These are phyloP conservation scores for Norana najaformis DNA, from an alignment of 2,888 invertebrate species.

Conservation along the genomic window DNA sequence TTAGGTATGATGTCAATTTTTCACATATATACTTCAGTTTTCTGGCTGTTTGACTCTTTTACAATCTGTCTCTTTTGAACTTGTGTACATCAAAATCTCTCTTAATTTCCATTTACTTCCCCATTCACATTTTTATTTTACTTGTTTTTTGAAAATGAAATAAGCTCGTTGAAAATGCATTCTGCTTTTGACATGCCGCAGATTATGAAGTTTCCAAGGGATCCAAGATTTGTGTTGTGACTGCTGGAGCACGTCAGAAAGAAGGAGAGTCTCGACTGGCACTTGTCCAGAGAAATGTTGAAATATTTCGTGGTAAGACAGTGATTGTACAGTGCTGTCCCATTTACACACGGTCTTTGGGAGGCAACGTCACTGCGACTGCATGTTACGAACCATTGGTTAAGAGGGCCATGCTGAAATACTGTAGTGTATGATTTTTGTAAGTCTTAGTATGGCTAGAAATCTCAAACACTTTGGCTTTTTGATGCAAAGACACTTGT, in stretches of 20 bases:
- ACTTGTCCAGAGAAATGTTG: constrained; percentile 86
- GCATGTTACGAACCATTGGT: too few species aligned
- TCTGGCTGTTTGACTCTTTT: too few species aligned
- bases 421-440: too few species aligned
- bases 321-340: not conserved
- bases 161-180: not conserved
- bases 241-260: constrained; percentile 86
- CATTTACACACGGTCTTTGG: too few species aligned
- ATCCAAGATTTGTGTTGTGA: constrained; percentile 83
- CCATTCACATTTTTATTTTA: not conserved
- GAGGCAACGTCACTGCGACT: too few species aligned
- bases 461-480: too few species aligned
- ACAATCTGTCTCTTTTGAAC: not conserved
- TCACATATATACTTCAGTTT: not conserved
- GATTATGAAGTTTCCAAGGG: constrained; percentile 77
- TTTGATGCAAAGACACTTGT: too few species aligned
- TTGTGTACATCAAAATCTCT: not conserved
- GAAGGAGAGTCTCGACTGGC: constrained; percentile 86
- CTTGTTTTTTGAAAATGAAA: too few species aligned
- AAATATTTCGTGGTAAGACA: constrained; percentile 73
- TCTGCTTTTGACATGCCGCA: constrained; percentile 35
- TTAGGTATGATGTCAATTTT: not conserved
- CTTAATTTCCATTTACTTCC: not conserved
- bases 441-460: too few species aligned
- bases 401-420: too few species aligned